phyloP scores from a whole-genome alignment of 2,113 vertebrate species.

The Tichodroma muraria region DNA sequence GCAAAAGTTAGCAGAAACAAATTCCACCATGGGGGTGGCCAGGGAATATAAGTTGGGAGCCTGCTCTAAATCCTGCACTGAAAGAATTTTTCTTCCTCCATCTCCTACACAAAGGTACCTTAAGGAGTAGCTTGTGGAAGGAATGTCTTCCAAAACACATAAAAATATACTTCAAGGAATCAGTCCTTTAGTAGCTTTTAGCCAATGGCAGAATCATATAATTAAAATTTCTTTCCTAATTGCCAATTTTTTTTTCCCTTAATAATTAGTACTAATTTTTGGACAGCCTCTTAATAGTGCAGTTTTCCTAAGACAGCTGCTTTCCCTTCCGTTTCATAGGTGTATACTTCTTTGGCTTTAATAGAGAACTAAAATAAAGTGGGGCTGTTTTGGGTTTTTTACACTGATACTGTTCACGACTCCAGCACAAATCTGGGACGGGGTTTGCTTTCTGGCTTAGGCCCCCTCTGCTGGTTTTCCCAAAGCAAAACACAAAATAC shows the following conservation, averaged over 20 bases:
- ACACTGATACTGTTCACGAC: not conserved
- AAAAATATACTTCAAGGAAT: not conserved
- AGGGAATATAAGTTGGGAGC: not conserved
- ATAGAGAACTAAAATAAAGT: not conserved
- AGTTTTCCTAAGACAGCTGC: not conserved
- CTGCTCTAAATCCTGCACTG: not conserved
- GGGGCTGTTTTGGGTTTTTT: not conserved
- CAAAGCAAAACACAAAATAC: conserved; percentile 13
- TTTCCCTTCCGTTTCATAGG: not conserved
- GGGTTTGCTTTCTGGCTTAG: not conserved
- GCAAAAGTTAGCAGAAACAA: not conserved
- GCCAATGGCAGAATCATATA: not conserved
- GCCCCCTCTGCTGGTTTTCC: conserved; percentile 59
- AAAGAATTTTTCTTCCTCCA: not conserved
- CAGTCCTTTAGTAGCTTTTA: not conserved
- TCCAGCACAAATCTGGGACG: not conserved
- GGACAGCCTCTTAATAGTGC: not conserved
- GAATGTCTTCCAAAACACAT: not conserved
- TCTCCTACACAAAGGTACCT: not conserved
- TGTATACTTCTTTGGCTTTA: not conserved
- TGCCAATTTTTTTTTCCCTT: not conserved
- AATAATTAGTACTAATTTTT: not conserved
- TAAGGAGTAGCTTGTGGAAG: not conserved
- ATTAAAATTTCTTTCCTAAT: not conserved
- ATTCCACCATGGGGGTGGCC: not conserved